A percentile compares a stretch with the other conserved stretches of the same genome.
Conservation (phyloP, 2,888 invertebrate genomes). For the Oxyteleia sp. region DNA sequence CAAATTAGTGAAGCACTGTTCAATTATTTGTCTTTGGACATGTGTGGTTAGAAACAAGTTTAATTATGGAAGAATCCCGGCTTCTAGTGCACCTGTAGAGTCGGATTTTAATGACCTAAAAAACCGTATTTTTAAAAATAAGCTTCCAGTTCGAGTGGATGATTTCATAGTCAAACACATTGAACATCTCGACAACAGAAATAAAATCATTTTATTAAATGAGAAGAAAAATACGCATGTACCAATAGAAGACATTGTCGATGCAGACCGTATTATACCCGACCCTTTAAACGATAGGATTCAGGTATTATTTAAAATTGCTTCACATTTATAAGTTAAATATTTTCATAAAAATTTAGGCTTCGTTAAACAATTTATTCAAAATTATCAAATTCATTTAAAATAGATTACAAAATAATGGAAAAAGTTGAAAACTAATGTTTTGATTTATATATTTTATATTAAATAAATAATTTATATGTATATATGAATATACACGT, state of each 20-base stretch:
- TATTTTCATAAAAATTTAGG: no score
- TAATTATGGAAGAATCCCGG: conserved; percentile 39
- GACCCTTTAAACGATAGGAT: no score
- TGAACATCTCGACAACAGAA: not conserved
- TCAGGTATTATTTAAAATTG: no score
- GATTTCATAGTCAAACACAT: conserved; percentile 22
- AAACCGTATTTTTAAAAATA: conserved; percentile 14
- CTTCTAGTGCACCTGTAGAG: conserved; percentile 47
- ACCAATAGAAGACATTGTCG: no score
- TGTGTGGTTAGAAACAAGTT: conserved; percentile 12
- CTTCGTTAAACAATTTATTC: no score
- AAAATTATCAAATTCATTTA: no score
- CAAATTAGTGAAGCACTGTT: conserved; percentile 10
- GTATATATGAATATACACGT: no score
- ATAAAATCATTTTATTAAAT: conserved; percentile 1
- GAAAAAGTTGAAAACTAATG: conserved; percentile 3
- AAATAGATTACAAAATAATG: no score
- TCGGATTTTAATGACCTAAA: conserved; percentile 56
- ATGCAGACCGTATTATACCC: no score
- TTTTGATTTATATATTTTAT: no score
- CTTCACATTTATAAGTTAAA: no score
- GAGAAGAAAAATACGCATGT: not conserved
- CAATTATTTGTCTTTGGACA: not conserved
- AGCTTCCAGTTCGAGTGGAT: conserved; percentile 22
- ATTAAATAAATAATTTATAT: no score